Evolutionary conservation across 2,888 invertebrate genomes (phyloP).

Genomic region (Gastrophysa polygoni): DNA sequence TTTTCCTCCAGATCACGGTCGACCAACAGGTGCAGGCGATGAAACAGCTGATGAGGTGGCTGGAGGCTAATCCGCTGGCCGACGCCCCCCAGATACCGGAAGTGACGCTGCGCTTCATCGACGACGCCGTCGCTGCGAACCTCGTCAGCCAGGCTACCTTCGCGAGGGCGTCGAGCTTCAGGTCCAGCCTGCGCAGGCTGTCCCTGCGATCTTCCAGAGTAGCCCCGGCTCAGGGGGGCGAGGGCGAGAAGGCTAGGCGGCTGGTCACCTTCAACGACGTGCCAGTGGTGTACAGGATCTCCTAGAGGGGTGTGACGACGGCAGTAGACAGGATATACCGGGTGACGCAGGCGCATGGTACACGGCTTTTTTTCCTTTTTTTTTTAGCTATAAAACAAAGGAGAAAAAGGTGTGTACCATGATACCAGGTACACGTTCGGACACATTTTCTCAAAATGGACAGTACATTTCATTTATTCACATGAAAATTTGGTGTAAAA

Average conservation of each 20-base stretch:
- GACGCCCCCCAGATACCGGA: slow-evolving; percentile 48
- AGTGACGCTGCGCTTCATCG: slow-evolving; percentile 44
- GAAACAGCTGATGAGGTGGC: slow-evolving; percentile 46
- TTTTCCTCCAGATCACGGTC: slow-evolving; percentile 57
- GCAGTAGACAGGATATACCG: too few relatives aligned
- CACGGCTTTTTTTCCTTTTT: too few relatives aligned
- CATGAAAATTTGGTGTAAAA: too few relatives aligned
- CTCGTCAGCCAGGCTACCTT: slow-evolving; percentile 41
- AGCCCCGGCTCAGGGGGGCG: slow-evolving; percentile 24
- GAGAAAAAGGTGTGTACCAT: too few relatives aligned
- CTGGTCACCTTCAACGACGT: slow-evolving; percentile 50
- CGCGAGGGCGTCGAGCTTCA: slow-evolving; percentile 45
- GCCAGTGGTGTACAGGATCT: slow-evolving; percentile 47
- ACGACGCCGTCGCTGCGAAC: slow-evolving; percentile 41
- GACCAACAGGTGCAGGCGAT: slow-evolving; percentile 49
- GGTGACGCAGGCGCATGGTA: too few relatives aligned
- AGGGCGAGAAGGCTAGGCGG: slow-evolving; percentile 25
- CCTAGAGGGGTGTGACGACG: slow-evolving; percentile 40
- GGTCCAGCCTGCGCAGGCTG: slow-evolving; percentile 47
- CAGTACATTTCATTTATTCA: too few relatives aligned
- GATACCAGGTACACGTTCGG: too few relatives aligned
- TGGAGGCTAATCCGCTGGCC: slow-evolving; percentile 45
- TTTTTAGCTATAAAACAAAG: too few relatives aligned
- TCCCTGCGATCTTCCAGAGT: slow-evolving; percentile 41
- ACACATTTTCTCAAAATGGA: too few relatives aligned